Evolutionary conservation across 1,140 invertebrate species (phyloP), one percentile per base, ranked within the genome.

Genomic region (Cataglyphis hispanica): DNA sequence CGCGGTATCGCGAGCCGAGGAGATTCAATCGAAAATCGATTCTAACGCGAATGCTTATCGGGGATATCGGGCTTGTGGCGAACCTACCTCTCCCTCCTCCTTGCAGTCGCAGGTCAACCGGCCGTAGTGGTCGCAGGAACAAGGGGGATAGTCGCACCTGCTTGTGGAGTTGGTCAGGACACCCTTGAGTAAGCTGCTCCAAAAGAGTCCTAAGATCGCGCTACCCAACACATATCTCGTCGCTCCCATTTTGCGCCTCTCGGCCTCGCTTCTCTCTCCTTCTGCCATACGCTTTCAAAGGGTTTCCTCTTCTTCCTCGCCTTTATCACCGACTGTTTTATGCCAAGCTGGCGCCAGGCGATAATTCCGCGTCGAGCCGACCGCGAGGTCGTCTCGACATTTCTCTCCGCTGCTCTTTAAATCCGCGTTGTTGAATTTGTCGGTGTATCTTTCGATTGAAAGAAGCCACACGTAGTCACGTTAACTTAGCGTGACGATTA

Each of bases 51-150:
- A 74, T 83, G 34, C 53, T 43, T 81, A 70, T 78, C 70, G 56
- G 27, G 11, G 58, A 63, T 84, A 84, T 53, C 46, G 16, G 40
- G 13, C 22, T 53, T 75, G 25, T 74, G 22, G 25, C 27, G 31
- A 72, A 93, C 94, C 91, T 94, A 96, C 96, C 93, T 96, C 91
- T 81, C 93, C 92, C n/a, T 95, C 92, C 58, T 91, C 91, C 60
- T 95, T 95, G 92, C 96, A 96, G 89, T 95, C 95, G 93, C 96
- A 96, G 90, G 95, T 95, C 66, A 96, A 93, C 66, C 95, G 94
- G 37, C 95, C 95, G 87, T 96, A 96, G 19, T 94, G 90, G 90
- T 96, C 96, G 92, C 96, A 96, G 66, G 91, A 94, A 91, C 96
- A 96, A 25, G 95, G 94, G 92, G 96, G 22, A 92, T 93, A 94